Evolutionary conservation across 2,888 invertebrate species (phyloP), one percentile per base, ranked within the genome.

Genomic region (Trachelus iudaicus): DNA sequence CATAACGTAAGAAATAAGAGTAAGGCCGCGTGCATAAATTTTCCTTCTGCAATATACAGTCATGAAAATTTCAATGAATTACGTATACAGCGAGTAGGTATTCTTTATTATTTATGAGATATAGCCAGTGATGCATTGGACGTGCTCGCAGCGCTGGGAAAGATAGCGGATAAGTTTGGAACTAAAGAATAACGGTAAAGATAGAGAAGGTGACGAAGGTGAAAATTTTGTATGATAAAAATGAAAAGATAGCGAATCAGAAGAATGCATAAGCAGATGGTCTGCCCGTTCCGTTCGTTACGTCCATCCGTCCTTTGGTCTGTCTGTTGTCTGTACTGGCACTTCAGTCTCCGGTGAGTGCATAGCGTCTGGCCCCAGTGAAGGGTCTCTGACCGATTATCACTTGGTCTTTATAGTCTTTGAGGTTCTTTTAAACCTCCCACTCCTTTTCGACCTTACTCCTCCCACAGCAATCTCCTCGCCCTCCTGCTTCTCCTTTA

Each of bases 351-450:
- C 81, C 81, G 79, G 83, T 83, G 82, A 84, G 83, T 82, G 86
- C 86, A 86, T 85, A 83, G 85, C 82, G 84, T 85, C 88, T 86
- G 86, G 87, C 84, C 88, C 85, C 86, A 83, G 84, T 83, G 83
- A 85, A 86, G 87, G 88, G 87, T 89, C 89, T 88, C 88, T 89
- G 89, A 88, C 89, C 89, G 89, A 89, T 89, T 89, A 88, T 89
- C 89, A 88, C 88, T 87, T 87, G 86, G 87, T 87, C 88, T 87
- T 87, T 87, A 87, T 87, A 84, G 82, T 86, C 88, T 88, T 88
- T 88, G 87, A 88, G 86, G 86, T 85, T 88, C 87, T 87, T 88
- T 87, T 85, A 86, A 84, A 83, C 76, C 76, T 74, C 78, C 74
- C 78, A 78, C 75, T 69, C 69, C 69, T 73, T 79, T 75, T 79